Conservation (phyloP, 2,888 invertebrate species). For the Polia nebulosa region DNA sequence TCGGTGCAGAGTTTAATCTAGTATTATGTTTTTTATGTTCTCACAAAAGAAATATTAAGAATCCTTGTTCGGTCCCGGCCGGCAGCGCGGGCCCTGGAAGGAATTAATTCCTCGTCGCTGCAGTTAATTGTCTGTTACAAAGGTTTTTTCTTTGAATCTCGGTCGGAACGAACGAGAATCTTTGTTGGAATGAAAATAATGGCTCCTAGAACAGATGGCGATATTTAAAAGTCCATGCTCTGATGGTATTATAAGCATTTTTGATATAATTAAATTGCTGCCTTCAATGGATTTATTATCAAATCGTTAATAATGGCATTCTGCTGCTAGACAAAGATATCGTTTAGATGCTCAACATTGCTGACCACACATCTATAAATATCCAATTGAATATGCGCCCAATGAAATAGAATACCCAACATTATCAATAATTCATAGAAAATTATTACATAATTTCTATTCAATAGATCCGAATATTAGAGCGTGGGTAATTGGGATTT, state of each 20-base stretch:
- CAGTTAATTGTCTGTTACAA: conserved; percentile 84
- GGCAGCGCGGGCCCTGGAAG: conserved; percentile 63
- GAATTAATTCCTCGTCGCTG: conserved; percentile 81
- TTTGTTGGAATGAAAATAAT: conserved; percentile 80
- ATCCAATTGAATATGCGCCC: not conserved
- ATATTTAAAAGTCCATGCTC: conserved; percentile 65
- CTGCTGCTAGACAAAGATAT: not conserved
- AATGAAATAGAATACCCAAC: not conserved
- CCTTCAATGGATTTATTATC: conserved; percentile 31
- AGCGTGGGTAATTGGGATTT: conserved; percentile 4
- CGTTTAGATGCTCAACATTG: conserved; percentile 7
- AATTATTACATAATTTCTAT: no score
- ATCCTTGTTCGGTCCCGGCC: conserved; percentile 55
- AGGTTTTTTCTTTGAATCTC: conserved; percentile 79
- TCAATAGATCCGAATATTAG: conserved; percentile 8
- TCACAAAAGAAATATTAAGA: conserved; percentile 63
- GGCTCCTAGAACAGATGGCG: conserved; percentile 71
- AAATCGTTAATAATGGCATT: conserved; percentile 17
- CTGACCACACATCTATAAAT: not conserved
- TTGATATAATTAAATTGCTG: conserved; percentile 41
- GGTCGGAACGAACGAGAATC: conserved; percentile 72
- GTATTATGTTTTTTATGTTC: conserved; percentile 49
- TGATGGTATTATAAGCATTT: conserved; percentile 58
- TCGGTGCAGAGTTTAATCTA: conserved; percentile 47
- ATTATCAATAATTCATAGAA: conserved; percentile 3